phyloP scores from a whole-genome alignment of 2,113 vertebrate species.

The Ceyx margarethae region DNA sequence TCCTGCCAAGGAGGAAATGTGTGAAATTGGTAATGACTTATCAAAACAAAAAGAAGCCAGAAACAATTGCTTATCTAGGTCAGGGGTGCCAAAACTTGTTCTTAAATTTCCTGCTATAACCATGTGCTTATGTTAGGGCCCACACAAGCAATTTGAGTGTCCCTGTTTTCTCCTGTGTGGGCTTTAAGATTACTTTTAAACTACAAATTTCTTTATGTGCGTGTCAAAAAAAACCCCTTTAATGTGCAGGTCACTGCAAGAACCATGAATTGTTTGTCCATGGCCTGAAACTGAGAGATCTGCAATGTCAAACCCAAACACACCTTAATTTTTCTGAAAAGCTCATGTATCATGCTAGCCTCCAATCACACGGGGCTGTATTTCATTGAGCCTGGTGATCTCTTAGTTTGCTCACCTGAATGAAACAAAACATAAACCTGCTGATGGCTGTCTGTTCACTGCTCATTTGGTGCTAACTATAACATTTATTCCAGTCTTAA shows the following conservation, averaged over 20 bases:
- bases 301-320: background rate
- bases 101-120: background rate
- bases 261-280: background rate
- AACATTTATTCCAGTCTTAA: background rate
- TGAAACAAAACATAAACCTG: background rate
- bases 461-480: background rate
- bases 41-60: background rate
- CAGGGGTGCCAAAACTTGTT: background rate
- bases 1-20: background rate
- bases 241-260: background rate
- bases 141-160: background rate
- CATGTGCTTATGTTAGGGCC: background rate
- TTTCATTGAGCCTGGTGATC: background rate
- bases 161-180: background rate
- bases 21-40: background rate
- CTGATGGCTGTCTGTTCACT: background rate
- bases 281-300: background rate
- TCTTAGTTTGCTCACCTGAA: background rate
- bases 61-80: background rate
- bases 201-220: background rate
- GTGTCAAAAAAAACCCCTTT: background rate
- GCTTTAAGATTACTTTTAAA: background rate
- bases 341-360: background rate
- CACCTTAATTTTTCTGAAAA: background rate
- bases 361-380: background rate